Percentiles rank a stretch among this genome's conserved stretches.
phyloP scores from a whole-genome alignment of 2,113 vertebrate species.

The Delphinus delphis region DNA sequence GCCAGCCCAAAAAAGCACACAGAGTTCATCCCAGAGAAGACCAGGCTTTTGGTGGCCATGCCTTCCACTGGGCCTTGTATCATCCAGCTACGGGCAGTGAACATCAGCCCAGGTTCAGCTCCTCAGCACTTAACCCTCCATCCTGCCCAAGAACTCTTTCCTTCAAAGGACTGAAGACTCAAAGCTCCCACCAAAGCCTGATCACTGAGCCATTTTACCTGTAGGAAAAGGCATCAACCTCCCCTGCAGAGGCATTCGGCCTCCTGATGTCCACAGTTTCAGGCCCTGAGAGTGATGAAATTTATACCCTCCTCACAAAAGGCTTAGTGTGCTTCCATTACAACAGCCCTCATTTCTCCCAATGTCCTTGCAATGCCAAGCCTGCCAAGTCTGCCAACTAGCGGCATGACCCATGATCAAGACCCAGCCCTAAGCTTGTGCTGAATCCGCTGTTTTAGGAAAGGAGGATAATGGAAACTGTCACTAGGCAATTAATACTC shows the following conservation, averaged over 20 bases:
- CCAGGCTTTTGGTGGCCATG: neutral
- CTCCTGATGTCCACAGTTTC: neutral
- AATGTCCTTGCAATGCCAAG: neutral
- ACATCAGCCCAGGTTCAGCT: neutral
- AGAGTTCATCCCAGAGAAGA: neutral
- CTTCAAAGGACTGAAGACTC: neutral
- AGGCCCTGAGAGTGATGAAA: neutral
- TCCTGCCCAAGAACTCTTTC: neutral
- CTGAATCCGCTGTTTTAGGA: constrained; percentile 60
- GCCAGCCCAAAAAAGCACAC: neutral
- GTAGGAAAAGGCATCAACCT: neutral
- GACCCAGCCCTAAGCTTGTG: neutral
- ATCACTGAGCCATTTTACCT: neutral
- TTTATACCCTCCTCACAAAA: constrained; percentile 31
- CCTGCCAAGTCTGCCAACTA: constrained; percentile 65
- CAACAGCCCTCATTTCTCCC: constrained; percentile 32
- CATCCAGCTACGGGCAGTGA: neutral
- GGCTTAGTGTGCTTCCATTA: neutral
- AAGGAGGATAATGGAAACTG: constrained; percentile 67
- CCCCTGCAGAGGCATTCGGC: rapidly evolving
- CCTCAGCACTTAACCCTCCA: too few species aligned
- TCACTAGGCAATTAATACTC: constrained; percentile 49
- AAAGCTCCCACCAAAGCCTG: neutral
- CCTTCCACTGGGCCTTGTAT: neutral
- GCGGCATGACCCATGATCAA: neutral